Evolutionary conservation across 2,113 vertebrate genomes (phyloP).

Genomic region (Chrysochloris asiatica): DNA sequence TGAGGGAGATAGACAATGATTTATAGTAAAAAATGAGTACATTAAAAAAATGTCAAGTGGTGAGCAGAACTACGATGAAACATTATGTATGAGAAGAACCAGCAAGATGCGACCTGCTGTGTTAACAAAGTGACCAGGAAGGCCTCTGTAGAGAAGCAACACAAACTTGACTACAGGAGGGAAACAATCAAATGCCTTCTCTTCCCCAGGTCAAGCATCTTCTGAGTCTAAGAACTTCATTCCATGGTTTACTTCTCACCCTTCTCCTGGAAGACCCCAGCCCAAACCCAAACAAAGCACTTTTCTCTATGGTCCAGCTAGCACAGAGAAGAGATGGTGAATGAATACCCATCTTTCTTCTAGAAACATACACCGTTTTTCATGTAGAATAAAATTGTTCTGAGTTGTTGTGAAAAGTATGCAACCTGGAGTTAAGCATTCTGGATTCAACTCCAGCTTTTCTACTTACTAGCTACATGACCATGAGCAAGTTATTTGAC

Average conservation of each 20-base stretch:
- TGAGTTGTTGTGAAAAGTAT: neutral
- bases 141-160: neutral
- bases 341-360: neutral
- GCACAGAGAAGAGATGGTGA: fast-evolving
- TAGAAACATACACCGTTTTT: neutral
- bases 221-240: fast-evolving
- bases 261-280: neutral
- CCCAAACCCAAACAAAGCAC: neutral
- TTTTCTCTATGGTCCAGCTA: neutral
- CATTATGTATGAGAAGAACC: neutral
- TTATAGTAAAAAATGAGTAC: neutral
- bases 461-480: neutral
- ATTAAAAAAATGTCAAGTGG: neutral
- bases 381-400: neutral
- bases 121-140: neutral
- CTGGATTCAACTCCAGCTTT: neutral
- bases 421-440: neutral
- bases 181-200: neutral
- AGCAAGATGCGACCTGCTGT: neutral
- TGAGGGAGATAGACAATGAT: neutral
- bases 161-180: neutral
- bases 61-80: neutral
- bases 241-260: neutral
- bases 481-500: constrained; percentile 31
- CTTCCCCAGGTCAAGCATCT: neutral